phyloP scores from a whole-genome alignment of 2,113 vertebrate species.

The Rhadina sibilatrix region DNA sequence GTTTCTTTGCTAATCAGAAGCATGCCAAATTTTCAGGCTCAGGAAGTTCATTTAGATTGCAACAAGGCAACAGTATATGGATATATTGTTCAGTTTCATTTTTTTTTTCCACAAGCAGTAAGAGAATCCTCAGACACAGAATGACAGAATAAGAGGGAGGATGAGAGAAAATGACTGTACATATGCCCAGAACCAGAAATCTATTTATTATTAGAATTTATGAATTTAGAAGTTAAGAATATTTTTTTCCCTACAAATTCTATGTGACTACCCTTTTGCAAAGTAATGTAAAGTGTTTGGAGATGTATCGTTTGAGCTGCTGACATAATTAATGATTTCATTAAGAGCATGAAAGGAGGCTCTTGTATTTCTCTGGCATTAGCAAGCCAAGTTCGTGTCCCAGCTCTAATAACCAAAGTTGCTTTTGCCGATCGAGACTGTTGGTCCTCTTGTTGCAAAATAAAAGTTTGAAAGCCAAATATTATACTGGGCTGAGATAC shows the following conservation, averaged over 20 bases:
- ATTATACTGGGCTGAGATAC: slow-evolving; percentile 67
- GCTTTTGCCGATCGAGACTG: slow-evolving; percentile 61
- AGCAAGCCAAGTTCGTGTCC: slow-evolving; percentile 61
- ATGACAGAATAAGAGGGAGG: neutral
- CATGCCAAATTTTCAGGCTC: slow-evolving; percentile 44
- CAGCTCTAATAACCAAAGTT: slow-evolving; percentile 54
- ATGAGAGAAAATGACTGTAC: neutral
- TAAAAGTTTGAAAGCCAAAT: slow-evolving; percentile 68
- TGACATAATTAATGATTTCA: slow-evolving; percentile 78
- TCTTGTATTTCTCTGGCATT: slow-evolving; percentile 67
- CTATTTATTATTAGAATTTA: neutral
- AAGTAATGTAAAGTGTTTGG: slow-evolving; percentile 66
- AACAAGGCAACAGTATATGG: neutral
- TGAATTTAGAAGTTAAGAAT: slow-evolving; percentile 1
- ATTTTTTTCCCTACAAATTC: slow-evolving; percentile 8
- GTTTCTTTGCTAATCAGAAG: slow-evolving; percentile 41
- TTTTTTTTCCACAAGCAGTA: neutral
- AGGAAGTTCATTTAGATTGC: slow-evolving; percentile 36
- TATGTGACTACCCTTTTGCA: slow-evolving; percentile 40
- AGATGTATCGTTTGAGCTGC: slow-evolving; percentile 61
- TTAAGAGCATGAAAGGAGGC: slow-evolving; percentile 68
- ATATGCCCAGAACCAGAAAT: neutral
- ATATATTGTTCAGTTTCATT: neutral
- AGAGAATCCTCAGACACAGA: neutral
- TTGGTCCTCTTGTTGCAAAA: slow-evolving; percentile 65